These are phyloP conservation scores for Drosophila watanabei DNA, from an alignment of 1,140 invertebrate species.

Conservation along the genomic window DNA sequence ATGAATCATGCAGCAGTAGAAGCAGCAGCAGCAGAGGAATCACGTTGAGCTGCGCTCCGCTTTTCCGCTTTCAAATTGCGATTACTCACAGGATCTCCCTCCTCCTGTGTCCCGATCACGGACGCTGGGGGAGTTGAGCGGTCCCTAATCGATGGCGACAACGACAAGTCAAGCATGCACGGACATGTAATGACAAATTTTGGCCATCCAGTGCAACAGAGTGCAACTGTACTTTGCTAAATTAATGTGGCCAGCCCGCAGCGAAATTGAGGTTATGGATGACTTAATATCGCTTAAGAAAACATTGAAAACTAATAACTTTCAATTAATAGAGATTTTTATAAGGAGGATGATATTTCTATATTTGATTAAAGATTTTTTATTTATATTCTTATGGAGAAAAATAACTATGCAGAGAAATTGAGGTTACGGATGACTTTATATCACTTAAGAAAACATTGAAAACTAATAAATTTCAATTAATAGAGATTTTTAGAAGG, in stretches of 20 bases:
- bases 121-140: slow-evolving; percentile 9
- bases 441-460: too few species aligned
- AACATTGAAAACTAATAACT: background rate
- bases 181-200: slow-evolving; percentile 49
- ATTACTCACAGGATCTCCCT: slow-evolving; percentile 42
- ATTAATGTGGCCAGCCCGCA: background rate
- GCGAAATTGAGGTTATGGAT: slow-evolving; percentile 3
- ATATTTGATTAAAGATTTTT: background rate
- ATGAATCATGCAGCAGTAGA: slow-evolving; percentile 46
- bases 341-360: too few species aligned
- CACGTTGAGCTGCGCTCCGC: slow-evolving; percentile 33
- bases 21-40: slow-evolving; percentile 25
- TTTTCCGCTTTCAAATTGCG: slow-evolving; percentile 50
- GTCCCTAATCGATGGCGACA: slow-evolving; percentile 51
- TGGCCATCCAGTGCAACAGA: slow-evolving; percentile 12
- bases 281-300: background rate
- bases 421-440: too few species aligned
- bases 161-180: slow-evolving; percentile 50
- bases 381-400: too few species aligned
- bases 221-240: slow-evolving; percentile 19
- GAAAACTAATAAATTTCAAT: too few species aligned
- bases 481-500: too few species aligned
- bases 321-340: background rate
- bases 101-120: background rate
- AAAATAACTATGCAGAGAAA: too few species aligned